phyloP scores from a whole-genome alignment of 1,140 invertebrate genomes.

The Heterodera schachtii region DNA sequence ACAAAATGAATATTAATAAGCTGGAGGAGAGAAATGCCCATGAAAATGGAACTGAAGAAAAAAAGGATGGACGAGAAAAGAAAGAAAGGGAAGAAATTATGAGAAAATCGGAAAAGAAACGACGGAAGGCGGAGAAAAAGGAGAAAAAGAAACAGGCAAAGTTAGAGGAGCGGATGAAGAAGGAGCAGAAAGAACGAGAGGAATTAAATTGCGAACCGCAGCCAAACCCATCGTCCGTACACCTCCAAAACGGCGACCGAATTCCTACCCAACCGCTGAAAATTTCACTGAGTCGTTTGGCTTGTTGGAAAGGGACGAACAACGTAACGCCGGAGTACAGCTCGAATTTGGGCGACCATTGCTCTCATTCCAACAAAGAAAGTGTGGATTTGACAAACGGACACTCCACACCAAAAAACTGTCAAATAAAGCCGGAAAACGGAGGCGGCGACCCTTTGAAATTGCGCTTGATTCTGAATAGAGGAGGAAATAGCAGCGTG shows the following conservation, averaged over 20 bases:
- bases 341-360: neutral
- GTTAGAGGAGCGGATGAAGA: neutral
- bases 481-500: neutral
- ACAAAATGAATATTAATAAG: neutral
- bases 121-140: constrained; percentile 1
- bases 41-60: neutral
- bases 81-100: neutral
- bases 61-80: neutral
- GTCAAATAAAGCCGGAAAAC: neutral
- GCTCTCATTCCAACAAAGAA: neutral
- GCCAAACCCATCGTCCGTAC: neutral
- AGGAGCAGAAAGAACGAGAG: neutral
- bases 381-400: neutral
- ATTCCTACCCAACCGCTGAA: neutral
- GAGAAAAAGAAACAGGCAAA: neutral
- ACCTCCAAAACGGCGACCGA: constrained; percentile 1
- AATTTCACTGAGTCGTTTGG: constrained; percentile 1
- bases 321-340: neutral
- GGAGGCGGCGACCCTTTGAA: constrained; percentile 2
- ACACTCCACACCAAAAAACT: neutral
- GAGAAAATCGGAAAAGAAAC: constrained; percentile 2
- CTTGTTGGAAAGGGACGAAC: neutral
- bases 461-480: neutral
- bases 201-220: neutral
- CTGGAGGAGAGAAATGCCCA: neutral